phyloP scores from a whole-genome alignment of 2,113 vertebrate genomes.

The Thalassoma bifasciatum region DNA sequence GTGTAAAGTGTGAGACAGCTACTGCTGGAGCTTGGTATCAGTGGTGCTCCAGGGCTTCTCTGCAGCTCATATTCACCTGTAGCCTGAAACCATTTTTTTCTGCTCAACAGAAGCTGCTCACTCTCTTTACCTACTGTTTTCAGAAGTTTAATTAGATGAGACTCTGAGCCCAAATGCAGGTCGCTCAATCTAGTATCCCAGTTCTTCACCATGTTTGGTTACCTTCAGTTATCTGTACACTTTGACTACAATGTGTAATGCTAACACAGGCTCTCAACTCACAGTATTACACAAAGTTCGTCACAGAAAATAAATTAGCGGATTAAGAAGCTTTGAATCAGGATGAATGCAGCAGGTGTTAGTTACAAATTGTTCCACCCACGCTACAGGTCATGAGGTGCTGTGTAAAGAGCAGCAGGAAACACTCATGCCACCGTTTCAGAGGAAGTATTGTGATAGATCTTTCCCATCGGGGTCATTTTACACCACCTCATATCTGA shows the following conservation, averaged over 20 bases:
- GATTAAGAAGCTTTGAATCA: not conserved
- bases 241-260: not conserved
- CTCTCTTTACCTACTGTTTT: no score
- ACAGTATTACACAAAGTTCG: not conserved
- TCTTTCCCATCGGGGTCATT: slow-evolving; percentile 34
- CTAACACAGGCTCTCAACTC: no score
- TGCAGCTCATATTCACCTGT: no score
- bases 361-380: slow-evolving; percentile 20
- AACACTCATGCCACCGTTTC: slow-evolving; percentile 3
- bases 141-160: no score
- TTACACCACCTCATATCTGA: slow-evolving; percentile 84
- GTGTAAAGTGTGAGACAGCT: no score
- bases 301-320: not conserved
- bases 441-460: slow-evolving; percentile 31
- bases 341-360: not conserved
- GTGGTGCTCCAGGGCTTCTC: no score
- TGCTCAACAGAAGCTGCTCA: no score
- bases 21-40: no score
- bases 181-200: not conserved
- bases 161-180: no score
- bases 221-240: not conserved
- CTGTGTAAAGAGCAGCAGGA: slow-evolving; percentile 10
- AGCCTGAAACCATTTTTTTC: no score
- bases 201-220: not conserved
- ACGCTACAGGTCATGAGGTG: not conserved